Percentiles rank a stretch among this genome's conserved stretches.
Evolutionary conservation across 1,140 invertebrate species (phyloP).

Genomic region (Drosophila biarmipes): DNA sequence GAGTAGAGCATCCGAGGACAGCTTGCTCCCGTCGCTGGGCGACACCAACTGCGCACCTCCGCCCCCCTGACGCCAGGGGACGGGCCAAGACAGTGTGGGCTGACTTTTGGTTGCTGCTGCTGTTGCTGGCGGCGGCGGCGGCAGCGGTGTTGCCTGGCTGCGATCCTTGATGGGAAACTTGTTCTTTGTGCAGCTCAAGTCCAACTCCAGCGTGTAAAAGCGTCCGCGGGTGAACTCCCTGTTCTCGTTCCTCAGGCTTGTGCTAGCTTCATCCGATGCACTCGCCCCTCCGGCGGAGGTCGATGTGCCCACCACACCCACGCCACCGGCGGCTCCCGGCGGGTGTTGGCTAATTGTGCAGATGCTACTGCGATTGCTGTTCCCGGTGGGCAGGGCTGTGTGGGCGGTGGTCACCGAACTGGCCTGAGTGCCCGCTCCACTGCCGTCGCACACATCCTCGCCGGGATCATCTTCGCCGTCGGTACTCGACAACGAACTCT

Average conservation of each 20-base stretch:
- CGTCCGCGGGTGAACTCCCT: conserved; percentile 67
- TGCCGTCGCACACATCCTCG: conserved; percentile 61
- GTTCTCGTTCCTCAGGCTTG: conserved; percentile 64
- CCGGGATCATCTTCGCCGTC: conserved; percentile 38
- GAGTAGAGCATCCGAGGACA: background rate
- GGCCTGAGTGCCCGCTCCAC: conserved; percentile 13
- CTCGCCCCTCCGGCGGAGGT: conserved; percentile 5
- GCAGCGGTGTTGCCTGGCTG: conserved; percentile 28
- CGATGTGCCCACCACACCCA: background rate
- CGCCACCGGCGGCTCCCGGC: background rate
- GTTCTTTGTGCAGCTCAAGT: conserved; percentile 83
- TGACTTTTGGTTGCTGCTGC: background rate
- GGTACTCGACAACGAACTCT: conserved; percentile 14
- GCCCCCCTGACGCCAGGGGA: conserved; percentile 28
- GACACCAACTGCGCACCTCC: conserved; percentile 1
- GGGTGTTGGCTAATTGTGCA: conserved; percentile 47
- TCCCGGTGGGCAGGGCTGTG: conserved; percentile 16
- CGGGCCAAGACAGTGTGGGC: background rate
- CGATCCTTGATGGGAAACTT: conserved; percentile 84
- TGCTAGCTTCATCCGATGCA: conserved; percentile 1
- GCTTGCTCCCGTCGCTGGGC: background rate
- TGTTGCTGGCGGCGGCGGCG: conserved; percentile 9
- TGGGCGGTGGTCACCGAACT: conserved; percentile 28
- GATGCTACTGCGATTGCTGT: conserved; percentile 61
- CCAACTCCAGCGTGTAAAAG: conserved; percentile 79